Base-by-base conservation (phyloP, 2,888 invertebrate genomes). In the Acleris holmiana region DNA sequence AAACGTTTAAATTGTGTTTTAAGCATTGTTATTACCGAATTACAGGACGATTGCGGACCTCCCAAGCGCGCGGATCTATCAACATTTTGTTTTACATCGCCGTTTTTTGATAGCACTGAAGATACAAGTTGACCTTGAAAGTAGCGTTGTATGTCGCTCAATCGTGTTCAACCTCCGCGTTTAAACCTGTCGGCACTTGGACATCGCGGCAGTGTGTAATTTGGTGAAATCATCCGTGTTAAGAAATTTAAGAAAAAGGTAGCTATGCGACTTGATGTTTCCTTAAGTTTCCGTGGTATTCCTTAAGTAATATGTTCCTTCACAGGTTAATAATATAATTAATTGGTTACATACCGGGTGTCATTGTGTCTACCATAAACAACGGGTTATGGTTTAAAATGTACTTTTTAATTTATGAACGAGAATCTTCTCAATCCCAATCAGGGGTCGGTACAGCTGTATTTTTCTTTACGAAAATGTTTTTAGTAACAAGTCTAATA, bases 21-120 rank as follows among this genome's bases (percentile, higher is more conserved):
- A 66, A 70, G 54, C 50, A 59, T 63, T 44, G 63, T 66, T 55
- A 72, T 72, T 70, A 73, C 66, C 68, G 61, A 68, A 73, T 73
- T 73, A 74, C 55, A 48, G 51, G 6, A 25, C 23, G 46, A 25
- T 40, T 6, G 48, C 8, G 35, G 65, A 65, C 65, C 65, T 60
- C 65, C 65, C 65, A 59, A 10, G 65, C 21, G 35, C 49, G 18
- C 13, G 44, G 44, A n/a, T 5, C n/a, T n/a, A 7, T 0, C 5
- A 44, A 44, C 5, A n/a, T n/a, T 41, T n/a, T 17, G 17, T 15
- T 44, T 44, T 44, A 44, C 49, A 65, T 60, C 29, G 60, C 49
- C 13, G 60, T 23, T 18, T 65, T 19, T 21, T 17, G 44, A 21
- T 23, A 47, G 40, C 5, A 40, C 29, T 4, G 23, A 46, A 8